Percentiles rank a stretch among this genome's conserved stretches.
phyloP scores from a whole-genome alignment of 2,888 invertebrate species.

The Mythimna loreyi region DNA sequence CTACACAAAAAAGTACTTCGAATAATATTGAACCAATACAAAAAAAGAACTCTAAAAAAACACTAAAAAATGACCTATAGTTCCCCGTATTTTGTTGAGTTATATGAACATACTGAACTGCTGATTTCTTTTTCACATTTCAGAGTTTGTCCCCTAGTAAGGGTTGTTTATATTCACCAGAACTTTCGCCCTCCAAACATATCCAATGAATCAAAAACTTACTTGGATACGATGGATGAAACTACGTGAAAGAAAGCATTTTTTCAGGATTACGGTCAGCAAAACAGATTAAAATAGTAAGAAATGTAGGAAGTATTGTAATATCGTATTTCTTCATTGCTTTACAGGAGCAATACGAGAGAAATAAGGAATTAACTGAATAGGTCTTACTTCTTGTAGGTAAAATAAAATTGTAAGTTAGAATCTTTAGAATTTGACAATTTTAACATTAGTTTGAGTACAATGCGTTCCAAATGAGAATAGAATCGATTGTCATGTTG shows the following conservation, averaged over 20 bases:
- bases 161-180: not conserved
- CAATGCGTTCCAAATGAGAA: too few species aligned
- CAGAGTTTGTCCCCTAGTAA: conserved; percentile 4
- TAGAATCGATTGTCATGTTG: too few species aligned
- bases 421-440: not conserved
- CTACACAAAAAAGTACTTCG: not conserved
- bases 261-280: not conserved
- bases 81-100: not conserved
- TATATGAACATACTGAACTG: not conserved
- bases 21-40: not conserved
- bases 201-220: conserved; percentile 4
- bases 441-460: conserved; percentile 19
- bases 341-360: conserved; percentile 34
- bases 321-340: conserved; percentile 28
- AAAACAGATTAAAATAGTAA: not conserved
- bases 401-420: conserved; percentile 58
- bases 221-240: not conserved
- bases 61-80: not conserved
- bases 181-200: not conserved
- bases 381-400: conserved; percentile 59
- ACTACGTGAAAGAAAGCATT: not conserved
- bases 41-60: not conserved
- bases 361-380: conserved; percentile 40
- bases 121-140: conserved; percentile 5
- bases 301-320: conserved; percentile 27